Conservation (phyloP, 2,113 vertebrate genomes). For the Dendrocopos noguchii region DNA sequence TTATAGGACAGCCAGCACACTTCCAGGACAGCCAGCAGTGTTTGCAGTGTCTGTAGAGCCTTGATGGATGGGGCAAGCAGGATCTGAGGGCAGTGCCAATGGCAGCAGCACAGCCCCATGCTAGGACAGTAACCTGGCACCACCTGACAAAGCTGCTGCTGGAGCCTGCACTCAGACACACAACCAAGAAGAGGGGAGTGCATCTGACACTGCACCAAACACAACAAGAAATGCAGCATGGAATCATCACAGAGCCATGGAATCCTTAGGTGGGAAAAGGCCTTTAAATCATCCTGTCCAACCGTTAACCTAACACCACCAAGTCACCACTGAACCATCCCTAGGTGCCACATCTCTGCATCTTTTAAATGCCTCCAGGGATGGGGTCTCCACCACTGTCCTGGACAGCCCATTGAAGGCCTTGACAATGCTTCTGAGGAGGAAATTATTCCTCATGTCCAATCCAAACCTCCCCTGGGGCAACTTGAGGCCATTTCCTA, state of each 20-base stretch:
- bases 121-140: not conserved
- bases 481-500: not conserved
- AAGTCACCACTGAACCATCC: not conserved
- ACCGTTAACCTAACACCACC: not conserved
- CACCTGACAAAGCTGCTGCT: rapidly evolving
- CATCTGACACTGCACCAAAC: not conserved
- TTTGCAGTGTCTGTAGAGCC: not conserved
- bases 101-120: rapidly evolving
- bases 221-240: rapidly evolving
- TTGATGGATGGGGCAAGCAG: not conserved
- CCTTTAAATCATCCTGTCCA: not conserved
- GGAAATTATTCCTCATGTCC: not conserved
- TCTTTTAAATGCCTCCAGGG: not conserved
- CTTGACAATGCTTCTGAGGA: not conserved
- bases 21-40: not conserved
- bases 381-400: not conserved
- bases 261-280: too few species aligned
- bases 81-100: not conserved
- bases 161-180: not conserved
- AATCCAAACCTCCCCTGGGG: not conserved
- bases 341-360: not conserved
- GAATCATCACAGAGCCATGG: too few species aligned
- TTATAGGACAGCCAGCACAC: not conserved
- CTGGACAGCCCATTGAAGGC: not conserved
- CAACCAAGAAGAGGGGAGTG: not conserved